These are phyloP conservation scores for Morus bassanus DNA, from an alignment of 2,797 vertebrate species.

Conservation along the genomic window DNA sequence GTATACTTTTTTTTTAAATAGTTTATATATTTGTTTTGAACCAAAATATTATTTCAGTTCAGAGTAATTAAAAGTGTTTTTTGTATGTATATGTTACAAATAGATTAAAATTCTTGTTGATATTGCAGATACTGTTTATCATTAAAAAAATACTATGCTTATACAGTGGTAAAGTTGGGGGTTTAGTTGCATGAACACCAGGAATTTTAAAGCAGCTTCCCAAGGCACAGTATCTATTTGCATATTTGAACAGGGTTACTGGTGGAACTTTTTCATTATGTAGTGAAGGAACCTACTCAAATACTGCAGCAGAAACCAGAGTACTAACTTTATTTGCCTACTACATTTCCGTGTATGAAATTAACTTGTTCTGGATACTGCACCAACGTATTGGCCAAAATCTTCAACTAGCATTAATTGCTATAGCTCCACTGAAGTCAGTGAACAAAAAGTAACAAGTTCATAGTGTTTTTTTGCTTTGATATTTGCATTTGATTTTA, in stretches of 20 bases:
- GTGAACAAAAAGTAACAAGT: neutral
- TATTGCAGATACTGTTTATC: neutral
- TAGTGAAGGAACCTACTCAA: neutral
- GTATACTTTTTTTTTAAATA: neutral
- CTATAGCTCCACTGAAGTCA: neutral
- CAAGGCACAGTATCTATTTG: neutral
- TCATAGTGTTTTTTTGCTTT: neutral
- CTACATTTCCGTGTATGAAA: neutral
- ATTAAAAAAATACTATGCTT: neutral
- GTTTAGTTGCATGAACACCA: neutral
- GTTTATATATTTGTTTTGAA: neutral
- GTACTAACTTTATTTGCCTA: neutral
- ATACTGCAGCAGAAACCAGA: neutral
- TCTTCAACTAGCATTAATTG: neutral
- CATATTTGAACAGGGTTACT: neutral
- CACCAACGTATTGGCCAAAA: neutral
- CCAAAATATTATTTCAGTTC: neutral
- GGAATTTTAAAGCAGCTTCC: neutral
- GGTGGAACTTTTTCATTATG: neutral
- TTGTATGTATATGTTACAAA: neutral
- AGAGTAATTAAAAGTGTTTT: neutral
- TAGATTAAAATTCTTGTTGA: neutral
- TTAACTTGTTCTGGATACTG: neutral
- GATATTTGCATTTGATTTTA: neutral
- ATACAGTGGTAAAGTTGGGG: neutral